Evolutionary conservation across 2,797 vertebrate species (phyloP).

Genomic region (Telmatherina bonti): DNA sequence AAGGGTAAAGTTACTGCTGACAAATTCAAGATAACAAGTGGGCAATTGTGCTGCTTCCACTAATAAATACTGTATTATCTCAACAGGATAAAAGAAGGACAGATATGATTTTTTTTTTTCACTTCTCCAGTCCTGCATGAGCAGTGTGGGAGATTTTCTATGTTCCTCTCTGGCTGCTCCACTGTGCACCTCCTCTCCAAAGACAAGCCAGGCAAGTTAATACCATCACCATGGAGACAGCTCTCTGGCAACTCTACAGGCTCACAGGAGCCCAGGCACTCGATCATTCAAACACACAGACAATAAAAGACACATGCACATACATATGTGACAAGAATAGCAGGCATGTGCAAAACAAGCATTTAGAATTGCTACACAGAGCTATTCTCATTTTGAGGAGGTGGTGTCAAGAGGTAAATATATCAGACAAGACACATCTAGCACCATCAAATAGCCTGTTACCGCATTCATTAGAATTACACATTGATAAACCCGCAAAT

Average conservation of each 20-base stretch:
- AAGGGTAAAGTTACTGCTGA: slow-evolving; percentile 27
- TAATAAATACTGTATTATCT: slow-evolving; percentile 27
- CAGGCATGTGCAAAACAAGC: slow-evolving; percentile 55
- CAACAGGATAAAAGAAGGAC: slow-evolving; percentile 28
- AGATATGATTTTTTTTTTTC: slow-evolving; percentile 60
- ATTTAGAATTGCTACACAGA: slow-evolving; percentile 53
- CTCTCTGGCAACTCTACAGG: slow-evolving; percentile 72
- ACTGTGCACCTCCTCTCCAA: slow-evolving; percentile 68
- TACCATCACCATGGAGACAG: slow-evolving; percentile 83
- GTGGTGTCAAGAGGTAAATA: slow-evolving; percentile 54
- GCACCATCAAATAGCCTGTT: slow-evolving; percentile 23
- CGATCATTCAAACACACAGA: slow-evolving; percentile 63
- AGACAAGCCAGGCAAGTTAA: slow-evolving; percentile 73
- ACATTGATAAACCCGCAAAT: slow-evolving; percentile 14
- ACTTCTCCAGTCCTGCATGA: slow-evolving; percentile 50
- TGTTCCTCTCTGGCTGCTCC: slow-evolving; percentile 58
- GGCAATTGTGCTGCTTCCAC: slow-evolving; percentile 47
- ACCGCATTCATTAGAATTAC: slow-evolving; percentile 33
- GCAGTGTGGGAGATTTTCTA: slow-evolving; percentile 60
- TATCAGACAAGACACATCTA: slow-evolving; percentile 29
- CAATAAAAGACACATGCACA: slow-evolving; percentile 52
- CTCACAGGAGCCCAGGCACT: slow-evolving; percentile 72
- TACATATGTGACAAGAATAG: slow-evolving; percentile 63
- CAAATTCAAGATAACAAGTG: slow-evolving; percentile 53
- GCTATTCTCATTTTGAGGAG: slow-evolving; percentile 63